Conservation (phyloP, 2,113 vertebrate genomes). For the Melanocharis versteri region DNA sequence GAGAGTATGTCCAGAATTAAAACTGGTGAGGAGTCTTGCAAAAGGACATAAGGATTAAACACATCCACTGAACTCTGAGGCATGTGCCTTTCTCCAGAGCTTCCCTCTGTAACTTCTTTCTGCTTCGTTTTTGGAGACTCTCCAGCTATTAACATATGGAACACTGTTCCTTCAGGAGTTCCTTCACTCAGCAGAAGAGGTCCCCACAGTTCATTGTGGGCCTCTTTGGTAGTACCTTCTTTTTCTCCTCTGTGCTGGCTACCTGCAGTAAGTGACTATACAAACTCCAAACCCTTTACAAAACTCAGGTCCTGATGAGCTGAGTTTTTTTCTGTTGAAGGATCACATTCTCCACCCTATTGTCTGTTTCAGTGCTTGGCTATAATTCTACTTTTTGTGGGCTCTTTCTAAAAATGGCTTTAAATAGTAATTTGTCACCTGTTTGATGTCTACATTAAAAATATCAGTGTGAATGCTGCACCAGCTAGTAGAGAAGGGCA, state of each 20-base stretch:
- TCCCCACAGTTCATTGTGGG: neutral
- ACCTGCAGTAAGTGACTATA: neutral
- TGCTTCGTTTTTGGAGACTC: neutral
- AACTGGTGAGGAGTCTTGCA: neutral
- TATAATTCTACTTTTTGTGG: neutral
- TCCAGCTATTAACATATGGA: neutral
- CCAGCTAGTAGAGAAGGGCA: neutral
- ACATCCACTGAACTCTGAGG: neutral
- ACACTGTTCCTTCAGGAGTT: neutral
- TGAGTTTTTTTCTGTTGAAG: neutral
- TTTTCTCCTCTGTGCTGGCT: neutral
- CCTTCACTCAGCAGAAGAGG: neutral
- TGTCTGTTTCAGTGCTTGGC: neutral
- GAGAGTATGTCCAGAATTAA: neutral
- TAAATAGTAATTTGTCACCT: neutral
- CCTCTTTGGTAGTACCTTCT: neutral
- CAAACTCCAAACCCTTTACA: neutral
- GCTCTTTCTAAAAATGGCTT: neutral
- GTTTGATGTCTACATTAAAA: neutral
- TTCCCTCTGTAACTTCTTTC: neutral
- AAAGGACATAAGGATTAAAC: neutral
- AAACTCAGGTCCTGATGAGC: neutral
- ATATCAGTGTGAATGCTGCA: neutral
- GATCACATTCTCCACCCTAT: neutral
- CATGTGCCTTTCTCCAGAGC: neutral